phyloP scores from a whole-genome alignment of 2,113 vertebrate species.

The Recurvirostra avosetta region DNA sequence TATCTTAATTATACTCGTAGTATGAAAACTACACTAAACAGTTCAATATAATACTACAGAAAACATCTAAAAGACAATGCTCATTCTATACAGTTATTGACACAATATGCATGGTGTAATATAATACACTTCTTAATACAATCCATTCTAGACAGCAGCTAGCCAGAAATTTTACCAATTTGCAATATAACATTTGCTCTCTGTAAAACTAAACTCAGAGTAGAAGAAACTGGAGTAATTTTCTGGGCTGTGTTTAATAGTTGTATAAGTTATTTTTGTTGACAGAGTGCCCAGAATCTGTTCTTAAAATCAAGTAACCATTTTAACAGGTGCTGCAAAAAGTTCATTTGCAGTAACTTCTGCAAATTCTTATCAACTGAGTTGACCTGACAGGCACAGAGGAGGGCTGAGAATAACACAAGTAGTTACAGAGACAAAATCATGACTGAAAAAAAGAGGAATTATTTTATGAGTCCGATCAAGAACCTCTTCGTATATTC shows the following conservation, averaged over 20 bases:
- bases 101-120: not conserved
- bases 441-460: not conserved
- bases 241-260: not conserved
- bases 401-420: not conserved
- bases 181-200: not conserved
- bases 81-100: not conserved
- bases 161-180: not conserved
- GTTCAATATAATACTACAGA: not conserved
- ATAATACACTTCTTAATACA: not conserved
- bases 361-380: not conserved
- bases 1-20: not conserved
- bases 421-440: not conserved
- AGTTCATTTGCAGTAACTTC: not conserved
- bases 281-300: not conserved
- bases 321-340: constrained; percentile 18
- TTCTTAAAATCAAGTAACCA: not conserved
- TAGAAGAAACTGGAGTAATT: not conserved
- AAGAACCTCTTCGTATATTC: not conserved
- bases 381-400: not conserved
- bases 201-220: not conserved
- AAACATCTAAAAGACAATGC: not conserved
- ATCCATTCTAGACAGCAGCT: not conserved
- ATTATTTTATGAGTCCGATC: not conserved
- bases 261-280: not conserved
- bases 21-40: not conserved